Base-by-base conservation (phyloP, 2,888 invertebrate species). In the Caenorhabditis zanzibari region DNA sequence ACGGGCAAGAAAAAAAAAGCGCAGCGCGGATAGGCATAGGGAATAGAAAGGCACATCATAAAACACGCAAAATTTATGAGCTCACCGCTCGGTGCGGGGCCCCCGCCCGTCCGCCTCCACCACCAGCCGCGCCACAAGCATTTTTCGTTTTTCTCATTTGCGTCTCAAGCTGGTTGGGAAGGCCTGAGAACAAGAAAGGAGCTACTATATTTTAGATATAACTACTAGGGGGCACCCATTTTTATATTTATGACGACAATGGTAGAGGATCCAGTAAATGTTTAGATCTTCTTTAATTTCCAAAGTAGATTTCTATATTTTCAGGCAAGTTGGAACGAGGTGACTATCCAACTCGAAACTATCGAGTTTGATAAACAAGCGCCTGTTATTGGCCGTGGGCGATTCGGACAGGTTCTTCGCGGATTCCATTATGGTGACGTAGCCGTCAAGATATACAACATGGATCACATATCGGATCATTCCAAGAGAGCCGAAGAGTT, bases 371-470 rank as follows among this genome's bases (percentile, higher is more conserved):
- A 83, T 28, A 76, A 81, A 38, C 73, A 66, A 80, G 61, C 76
- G 10, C 77, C 75, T 63, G 74, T 91, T 9, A 90, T 92, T 49
- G 92, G 92, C 5, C 77, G 85, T 9, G 92, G 92, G 12, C 85
- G 91, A 28, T 92, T 92, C 79, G 92, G 92, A 69, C 86, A 89
- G 59, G 92, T 84, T 3, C 76, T 68, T 9, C 76, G 77, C 19
- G 96, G 88, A 7, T 84, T 77, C 44, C 84, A 88, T 56, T 88
- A 83, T 66, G 89, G 89, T 47, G 97, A 97, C 93, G 97, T 99
- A 35, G 98, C 98, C 24, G 96, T 99, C 88, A 98, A 98, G 94
- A 94, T 97, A 91, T 94, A 98, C 86, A 96, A 97, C 93, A 96
- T 97, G 95, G 96, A 96, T 93, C 95, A 96, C 92, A 94, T 96